Conservation (phyloP, 2,888 invertebrate genomes). For the Harmothoe impar region DNA sequence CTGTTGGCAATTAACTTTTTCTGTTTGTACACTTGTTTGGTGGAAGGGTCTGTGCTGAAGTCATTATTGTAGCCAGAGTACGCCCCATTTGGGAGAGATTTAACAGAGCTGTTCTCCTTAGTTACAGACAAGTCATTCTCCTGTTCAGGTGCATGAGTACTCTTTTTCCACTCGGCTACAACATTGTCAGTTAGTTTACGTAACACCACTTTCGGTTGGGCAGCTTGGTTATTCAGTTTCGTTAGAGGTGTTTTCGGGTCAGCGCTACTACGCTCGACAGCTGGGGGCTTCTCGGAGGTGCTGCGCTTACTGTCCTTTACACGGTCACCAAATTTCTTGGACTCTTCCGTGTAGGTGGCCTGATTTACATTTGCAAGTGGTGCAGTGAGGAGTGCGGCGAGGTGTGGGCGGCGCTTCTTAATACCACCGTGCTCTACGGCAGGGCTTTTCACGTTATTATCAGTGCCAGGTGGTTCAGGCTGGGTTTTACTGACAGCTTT, state of each 20-base stretch:
- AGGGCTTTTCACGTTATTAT: neutral
- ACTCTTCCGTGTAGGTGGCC: neutral
- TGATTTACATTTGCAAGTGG: neutral
- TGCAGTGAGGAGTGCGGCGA: constrained; percentile 27
- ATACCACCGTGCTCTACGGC: neutral
- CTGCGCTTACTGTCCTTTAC: neutral
- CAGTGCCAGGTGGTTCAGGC: neutral
- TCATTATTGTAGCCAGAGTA: constrained; percentile 44
- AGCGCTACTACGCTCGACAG: neutral
- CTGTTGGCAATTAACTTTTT: constrained; percentile 31
- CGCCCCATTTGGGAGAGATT: constrained; percentile 36
- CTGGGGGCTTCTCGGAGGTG: neutral
- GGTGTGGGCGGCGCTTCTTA: constrained; percentile 44
- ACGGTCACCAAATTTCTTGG: constrained; percentile 27
- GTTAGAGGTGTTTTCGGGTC: neutral
- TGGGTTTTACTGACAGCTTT: constrained; percentile 28
- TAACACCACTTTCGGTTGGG: constrained; percentile 48
- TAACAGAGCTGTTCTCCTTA: neutral
- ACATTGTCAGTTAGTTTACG: constrained; percentile 55
- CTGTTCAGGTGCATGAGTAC: neutral
- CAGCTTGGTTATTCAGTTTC: constrained; percentile 43
- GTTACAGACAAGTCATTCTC: neutral
- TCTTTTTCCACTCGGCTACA: constrained; percentile 49
- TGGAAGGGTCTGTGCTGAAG: neutral
- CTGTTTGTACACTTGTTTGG: constrained; percentile 19